phyloP scores from a whole-genome alignment of 2,888 invertebrate species.

The Clostera curtula region DNA sequence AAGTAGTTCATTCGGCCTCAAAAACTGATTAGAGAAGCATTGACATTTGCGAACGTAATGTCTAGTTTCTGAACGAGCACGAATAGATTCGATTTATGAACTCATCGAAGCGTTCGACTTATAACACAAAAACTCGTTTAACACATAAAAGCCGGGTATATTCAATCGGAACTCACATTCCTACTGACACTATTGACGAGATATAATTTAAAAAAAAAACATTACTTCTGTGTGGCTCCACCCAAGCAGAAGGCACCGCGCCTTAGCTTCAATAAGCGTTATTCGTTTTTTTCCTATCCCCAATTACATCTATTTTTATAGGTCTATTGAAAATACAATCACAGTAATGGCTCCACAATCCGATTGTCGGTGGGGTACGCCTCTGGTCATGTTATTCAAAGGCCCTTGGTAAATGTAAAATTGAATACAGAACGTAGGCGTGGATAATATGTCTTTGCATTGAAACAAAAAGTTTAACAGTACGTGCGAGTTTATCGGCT shows the following conservation, averaged over 20 bases:
- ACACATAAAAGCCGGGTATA: constrained; percentile 10
- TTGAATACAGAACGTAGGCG: constrained; percentile 29
- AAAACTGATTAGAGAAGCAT: no score
- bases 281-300: constrained; percentile 51
- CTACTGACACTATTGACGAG: constrained; percentile 14
- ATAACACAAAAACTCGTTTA: no score
- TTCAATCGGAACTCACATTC: constrained; percentile 19
- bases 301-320: constrained; percentile 61
- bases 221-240: constrained; percentile 36
- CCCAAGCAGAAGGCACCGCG: constrained; percentile 19
- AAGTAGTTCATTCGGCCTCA: no score
- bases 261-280: constrained; percentile 39
- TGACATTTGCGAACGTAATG: no score
- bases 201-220: constrained; percentile 27
- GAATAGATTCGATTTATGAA: no score
- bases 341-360: constrained; percentile 49
- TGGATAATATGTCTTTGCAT: constrained; percentile 22
- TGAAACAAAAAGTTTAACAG: constrained; percentile 19
- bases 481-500: constrained; percentile 8
- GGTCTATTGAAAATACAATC: constrained; percentile 54
- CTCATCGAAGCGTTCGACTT: no score
- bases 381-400: constrained; percentile 41
- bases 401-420: constrained; percentile 31
- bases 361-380: constrained; percentile 41
- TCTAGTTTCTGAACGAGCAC: no score